Conservation (phyloP, 2,888 invertebrate genomes). For the Schizaphis graminum region DNA sequence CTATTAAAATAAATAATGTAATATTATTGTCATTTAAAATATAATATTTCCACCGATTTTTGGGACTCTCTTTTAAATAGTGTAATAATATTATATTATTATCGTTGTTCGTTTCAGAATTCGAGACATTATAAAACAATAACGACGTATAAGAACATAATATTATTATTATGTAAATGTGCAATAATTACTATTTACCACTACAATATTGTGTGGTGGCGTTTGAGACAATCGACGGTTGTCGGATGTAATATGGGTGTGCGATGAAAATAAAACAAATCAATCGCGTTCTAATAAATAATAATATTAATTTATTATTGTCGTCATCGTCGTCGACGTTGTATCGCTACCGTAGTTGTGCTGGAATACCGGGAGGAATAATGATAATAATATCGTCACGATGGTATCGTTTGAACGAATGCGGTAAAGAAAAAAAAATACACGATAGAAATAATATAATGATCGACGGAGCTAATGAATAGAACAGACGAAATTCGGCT, state of each 20-base stretch:
- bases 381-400: background rate
- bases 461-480: constrained; percentile 26
- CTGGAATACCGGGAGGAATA: background rate
- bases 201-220: background rate
- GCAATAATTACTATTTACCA: background rate
- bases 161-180: background rate
- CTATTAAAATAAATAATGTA: constrained; percentile 18
- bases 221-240: background rate
- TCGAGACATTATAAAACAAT: no score
- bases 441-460: constrained; percentile 16
- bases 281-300: background rate
- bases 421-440: background rate
- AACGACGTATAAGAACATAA: background rate
- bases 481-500: background rate
- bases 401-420: background rate
- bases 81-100: background rate
- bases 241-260: background rate
- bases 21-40: background rate
- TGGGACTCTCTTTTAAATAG: background rate
- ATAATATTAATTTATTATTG: background rate
- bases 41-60: constrained; percentile 14
- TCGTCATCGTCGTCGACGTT: background rate
- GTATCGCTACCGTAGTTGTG: background rate
- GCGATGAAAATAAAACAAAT: background rate
- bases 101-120: background rate